Evolutionary conservation across 2,113 vertebrate species (phyloP).

Genomic region (Panthera tigris): DNA sequence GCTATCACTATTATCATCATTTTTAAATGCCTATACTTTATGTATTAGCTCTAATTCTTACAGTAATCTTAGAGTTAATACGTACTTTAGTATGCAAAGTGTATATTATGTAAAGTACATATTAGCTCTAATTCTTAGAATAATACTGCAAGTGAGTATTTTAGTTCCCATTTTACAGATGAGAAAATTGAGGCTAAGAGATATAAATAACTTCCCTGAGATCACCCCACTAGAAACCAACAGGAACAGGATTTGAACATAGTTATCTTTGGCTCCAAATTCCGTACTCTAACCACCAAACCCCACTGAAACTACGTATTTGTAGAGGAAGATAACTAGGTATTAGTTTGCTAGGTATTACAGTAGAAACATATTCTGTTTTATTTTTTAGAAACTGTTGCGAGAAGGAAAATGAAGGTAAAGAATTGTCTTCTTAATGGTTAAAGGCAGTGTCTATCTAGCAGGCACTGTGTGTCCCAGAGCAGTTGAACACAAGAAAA

Average conservation of each 20-base stretch:
- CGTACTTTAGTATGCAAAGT: too few species aligned
- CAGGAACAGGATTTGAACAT: neutral
- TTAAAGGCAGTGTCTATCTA: neutral
- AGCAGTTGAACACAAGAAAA: neutral
- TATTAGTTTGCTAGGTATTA: neutral
- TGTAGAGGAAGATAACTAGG: neutral
- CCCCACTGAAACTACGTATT: neutral
- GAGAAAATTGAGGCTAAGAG: neutral
- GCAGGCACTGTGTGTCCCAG: neutral
- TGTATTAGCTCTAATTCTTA: neutral
- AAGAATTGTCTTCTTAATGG: neutral
- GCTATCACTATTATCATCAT: neutral
- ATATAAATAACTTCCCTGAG: neutral
- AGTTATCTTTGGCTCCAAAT: neutral
- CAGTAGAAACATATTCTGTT: neutral
- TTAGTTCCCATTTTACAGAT: neutral
- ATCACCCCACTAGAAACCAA: neutral
- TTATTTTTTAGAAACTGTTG: neutral
- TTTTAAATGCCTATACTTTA: conserved; percentile 8
- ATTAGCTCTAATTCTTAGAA: neutral
- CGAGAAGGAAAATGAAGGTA: neutral
- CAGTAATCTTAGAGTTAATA: neutral
- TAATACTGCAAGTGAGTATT: neutral
- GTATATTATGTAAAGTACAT: neutral
- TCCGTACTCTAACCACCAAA: neutral